Percentiles rank a stretch among this genome's conserved stretches.
These are phyloP conservation scores for Dromas ardeola DNA, from an alignment of 2,113 vertebrate species.

Conservation along the genomic window DNA sequence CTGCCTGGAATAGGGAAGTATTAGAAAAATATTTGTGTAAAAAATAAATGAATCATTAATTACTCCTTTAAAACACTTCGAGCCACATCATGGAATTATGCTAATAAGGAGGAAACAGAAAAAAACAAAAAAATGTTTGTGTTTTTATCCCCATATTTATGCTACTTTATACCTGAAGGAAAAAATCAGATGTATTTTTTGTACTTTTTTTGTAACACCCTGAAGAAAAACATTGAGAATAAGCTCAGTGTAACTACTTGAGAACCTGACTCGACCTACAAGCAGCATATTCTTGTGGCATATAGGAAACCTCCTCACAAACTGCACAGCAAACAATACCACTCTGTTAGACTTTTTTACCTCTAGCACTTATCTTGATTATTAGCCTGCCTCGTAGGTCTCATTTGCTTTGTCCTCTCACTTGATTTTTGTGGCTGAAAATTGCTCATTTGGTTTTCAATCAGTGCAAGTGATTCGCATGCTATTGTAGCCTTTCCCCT, in stretches of 20 bases:
- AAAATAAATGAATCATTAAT: background rate
- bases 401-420: background rate
- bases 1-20: background rate
- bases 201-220: background rate
- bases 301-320: background rate
- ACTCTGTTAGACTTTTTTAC: background rate
- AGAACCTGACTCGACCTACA: background rate
- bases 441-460: background rate
- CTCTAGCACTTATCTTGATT: background rate
- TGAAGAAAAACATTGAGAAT: background rate
- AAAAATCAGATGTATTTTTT: background rate
- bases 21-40: background rate
- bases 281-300: accelerated
- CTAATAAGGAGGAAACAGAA: background rate
- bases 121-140: background rate
- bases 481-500: background rate
- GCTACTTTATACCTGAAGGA: background rate
- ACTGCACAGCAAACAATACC: background rate
- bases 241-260: background rate
- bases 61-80: background rate
- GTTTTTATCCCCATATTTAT: background rate
- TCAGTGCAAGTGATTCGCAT: accelerated
- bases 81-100: background rate
- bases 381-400: background rate
- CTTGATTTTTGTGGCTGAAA: background rate